Conservation (phyloP, 2,888 invertebrate species). For the Azorinus chamasolen region DNA sequence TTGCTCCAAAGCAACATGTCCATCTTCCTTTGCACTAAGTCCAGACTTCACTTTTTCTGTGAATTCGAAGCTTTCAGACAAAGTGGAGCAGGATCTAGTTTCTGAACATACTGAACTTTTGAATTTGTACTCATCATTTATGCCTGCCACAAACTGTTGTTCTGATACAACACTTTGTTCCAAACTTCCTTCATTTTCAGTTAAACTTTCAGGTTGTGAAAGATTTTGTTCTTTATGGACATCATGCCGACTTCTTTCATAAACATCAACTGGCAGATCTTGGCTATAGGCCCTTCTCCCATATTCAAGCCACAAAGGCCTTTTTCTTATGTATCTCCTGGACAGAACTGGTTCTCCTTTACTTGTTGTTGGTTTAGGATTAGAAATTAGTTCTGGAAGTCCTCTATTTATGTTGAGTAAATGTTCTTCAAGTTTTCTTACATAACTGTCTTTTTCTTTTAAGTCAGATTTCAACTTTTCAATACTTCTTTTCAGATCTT, state of each 20-base stretch:
- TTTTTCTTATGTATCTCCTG: slow-evolving; percentile 37
- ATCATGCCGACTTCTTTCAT: too few species aligned
- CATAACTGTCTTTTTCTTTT: slow-evolving; percentile 71
- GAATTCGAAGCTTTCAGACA: slow-evolving; percentile 28
- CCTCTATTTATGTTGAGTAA: slow-evolving; percentile 56
- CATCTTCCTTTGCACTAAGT: slow-evolving; percentile 62
- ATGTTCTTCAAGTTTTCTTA: slow-evolving; percentile 70
- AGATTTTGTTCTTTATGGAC: too few species aligned
- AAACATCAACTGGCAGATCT: slow-evolving; percentile 26
- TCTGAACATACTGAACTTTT: slow-evolving; percentile 48
- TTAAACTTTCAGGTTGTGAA: slow-evolving; percentile 8
- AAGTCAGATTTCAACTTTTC: slow-evolving; percentile 60
- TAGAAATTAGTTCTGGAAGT: slow-evolving; percentile 42
- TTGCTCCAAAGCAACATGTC: slow-evolving; percentile 66
- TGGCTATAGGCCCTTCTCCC: slow-evolving; percentile 40
- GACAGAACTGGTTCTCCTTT: slow-evolving; percentile 50
- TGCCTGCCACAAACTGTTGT: slow-evolving; percentile 19
- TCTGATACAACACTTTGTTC: slow-evolving; percentile 40
- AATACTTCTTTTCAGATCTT: slow-evolving; percentile 59
- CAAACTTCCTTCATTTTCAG: slow-evolving; percentile 16
- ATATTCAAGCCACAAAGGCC: slow-evolving; percentile 6
- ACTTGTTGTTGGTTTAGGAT: slow-evolving; percentile 47
- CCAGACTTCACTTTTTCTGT: slow-evolving; percentile 58
- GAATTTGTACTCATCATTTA: slow-evolving; percentile 18
- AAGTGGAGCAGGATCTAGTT: slow-evolving; percentile 14